Conservation (phyloP, 2,797 vertebrate genomes). For the Alauda arvensis region DNA sequence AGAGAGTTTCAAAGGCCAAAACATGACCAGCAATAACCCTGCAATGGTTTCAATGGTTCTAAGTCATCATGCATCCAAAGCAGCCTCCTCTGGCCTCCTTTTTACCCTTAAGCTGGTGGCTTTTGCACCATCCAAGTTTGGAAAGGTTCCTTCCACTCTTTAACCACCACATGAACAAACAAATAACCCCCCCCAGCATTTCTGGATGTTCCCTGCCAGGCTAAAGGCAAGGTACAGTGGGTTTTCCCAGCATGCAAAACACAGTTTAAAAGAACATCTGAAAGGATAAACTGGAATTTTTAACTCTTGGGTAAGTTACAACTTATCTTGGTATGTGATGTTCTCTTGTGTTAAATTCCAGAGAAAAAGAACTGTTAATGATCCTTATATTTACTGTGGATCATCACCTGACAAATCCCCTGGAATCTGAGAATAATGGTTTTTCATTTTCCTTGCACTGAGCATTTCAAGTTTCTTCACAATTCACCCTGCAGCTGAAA, state of each 20-base stretch:
- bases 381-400: conserved; percentile 4
- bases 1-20: conserved; percentile 61
- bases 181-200: background rate
- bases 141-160: background rate
- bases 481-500: conserved; percentile 18
- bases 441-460: background rate
- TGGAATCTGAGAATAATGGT: background rate
- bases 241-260: conserved; percentile 19
- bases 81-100: background rate
- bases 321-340: background rate
- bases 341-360: background rate
- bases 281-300: conserved; percentile 8
- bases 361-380: background rate
- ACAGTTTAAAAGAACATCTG: conserved; percentile 17
- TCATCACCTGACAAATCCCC: background rate
- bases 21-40: conserved; percentile 39
- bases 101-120: background rate
- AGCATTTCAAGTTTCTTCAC: background rate
- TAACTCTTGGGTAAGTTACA: background rate
- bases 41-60: background rate
- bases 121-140: background rate
- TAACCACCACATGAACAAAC: background rate
- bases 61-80: conserved; percentile 4
- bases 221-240: background rate
- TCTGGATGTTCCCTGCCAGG: background rate